phyloP scores from a whole-genome alignment of 2,113 vertebrate species.

The Girardinichthys multiradiatus region DNA sequence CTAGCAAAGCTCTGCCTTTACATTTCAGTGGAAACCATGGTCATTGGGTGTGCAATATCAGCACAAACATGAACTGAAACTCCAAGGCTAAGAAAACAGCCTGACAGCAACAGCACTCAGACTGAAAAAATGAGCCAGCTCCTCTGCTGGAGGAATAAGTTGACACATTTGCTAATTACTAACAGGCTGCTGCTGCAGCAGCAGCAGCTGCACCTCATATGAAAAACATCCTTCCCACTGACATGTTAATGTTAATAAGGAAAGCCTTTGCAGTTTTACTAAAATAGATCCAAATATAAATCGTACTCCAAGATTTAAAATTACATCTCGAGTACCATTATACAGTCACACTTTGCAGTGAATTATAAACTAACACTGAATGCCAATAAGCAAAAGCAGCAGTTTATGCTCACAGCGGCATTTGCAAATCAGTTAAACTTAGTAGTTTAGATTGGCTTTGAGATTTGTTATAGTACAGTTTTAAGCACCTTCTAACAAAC shows the following conservation, averaged over 20 bases:
- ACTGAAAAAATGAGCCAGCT: not conserved
- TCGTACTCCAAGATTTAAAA: not conserved
- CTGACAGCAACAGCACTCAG: not conserved
- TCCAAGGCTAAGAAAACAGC: not conserved
- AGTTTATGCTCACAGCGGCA: not conserved
- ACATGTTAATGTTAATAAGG: not conserved
- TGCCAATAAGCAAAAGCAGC: not conserved
- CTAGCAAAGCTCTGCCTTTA: not conserved
- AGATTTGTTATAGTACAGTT: not conserved
- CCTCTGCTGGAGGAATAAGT: slow-evolving; percentile 5
- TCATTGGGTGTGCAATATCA: not conserved
- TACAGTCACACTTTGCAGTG: not conserved
- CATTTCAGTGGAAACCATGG: not conserved
- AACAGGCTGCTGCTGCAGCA: slow-evolving; percentile 21
- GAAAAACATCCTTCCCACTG: not conserved
- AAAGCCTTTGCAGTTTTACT: not conserved
- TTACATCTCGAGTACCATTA: not conserved
- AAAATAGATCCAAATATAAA: not conserved
- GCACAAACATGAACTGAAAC: not conserved
- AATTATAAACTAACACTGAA: not conserved
- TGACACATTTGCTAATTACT: slow-evolving; percentile 28
- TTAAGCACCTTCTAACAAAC: slow-evolving; percentile 2
- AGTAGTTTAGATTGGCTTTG: not conserved
- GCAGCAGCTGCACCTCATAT: slow-evolving; percentile 20
- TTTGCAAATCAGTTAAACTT: not conserved